Percentiles rank a stretch among this genome's conserved stretches.
phyloP scores from a whole-genome alignment of 2,888 invertebrate species.

The Sclerodermus sp. region DNA sequence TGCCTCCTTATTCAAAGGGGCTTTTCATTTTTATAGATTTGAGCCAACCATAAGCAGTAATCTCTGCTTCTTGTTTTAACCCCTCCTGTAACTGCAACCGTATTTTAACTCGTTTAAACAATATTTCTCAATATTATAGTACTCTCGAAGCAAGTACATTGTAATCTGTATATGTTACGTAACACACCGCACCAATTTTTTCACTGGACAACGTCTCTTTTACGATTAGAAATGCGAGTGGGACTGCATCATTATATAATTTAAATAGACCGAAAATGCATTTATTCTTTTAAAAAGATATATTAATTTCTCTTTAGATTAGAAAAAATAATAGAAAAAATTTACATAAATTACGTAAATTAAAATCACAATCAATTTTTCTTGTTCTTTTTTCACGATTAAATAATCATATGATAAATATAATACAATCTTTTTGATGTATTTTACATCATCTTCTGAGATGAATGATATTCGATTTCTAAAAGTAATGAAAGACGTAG shows the following conservation, averaged over 20 bases:
- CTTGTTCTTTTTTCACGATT: too few relatives aligned
- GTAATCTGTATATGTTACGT: constrained; percentile 22
- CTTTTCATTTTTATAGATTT: constrained; percentile 9
- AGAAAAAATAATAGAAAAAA: too few relatives aligned
- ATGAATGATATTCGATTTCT: too few relatives aligned
- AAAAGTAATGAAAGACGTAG: constrained; percentile 40
- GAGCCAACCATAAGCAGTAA: constrained; percentile 4
- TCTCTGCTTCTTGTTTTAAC: constrained; percentile 10
- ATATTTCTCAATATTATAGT: constrained; percentile 21
- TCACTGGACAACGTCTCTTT: constrained; percentile 38
- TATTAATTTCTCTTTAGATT: too few relatives aligned
- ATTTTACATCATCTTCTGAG: too few relatives aligned
- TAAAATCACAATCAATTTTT: too few relatives aligned
- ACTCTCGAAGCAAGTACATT: constrained; percentile 26
- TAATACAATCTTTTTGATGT: too few relatives aligned
- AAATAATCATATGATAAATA: too few relatives aligned
- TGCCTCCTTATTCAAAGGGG: constrained; percentile 33
- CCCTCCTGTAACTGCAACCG: constrained; percentile 55
- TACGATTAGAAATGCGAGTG: constrained; percentile 39
- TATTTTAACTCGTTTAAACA: constrained; percentile 28
- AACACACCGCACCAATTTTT: constrained; percentile 25
- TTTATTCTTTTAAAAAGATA: too few relatives aligned
- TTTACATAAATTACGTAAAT: too few relatives aligned
- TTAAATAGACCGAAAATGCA: too few relatives aligned
- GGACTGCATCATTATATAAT: too few relatives aligned